Evolutionary conservation across 1,140 invertebrate genomes (phyloP), one percentile per base, ranked within the genome.

Genomic region (Zeugodacus cucurbitae): DNA sequence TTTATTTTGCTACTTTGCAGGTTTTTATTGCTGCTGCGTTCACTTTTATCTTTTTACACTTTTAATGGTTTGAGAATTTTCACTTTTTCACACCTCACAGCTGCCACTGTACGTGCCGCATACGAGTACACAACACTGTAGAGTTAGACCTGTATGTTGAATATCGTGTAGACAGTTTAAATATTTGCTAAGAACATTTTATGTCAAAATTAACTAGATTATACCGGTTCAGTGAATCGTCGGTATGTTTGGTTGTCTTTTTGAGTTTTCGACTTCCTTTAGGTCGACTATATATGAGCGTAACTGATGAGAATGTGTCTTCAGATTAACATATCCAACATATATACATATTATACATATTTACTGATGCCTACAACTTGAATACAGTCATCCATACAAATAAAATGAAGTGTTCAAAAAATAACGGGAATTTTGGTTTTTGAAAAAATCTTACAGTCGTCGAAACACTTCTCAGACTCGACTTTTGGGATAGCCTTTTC

Each of bases 131-230:
- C 14, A 7, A 7, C 48, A 54, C 48, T 54, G 48, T 54, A 54
- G 48, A 67, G 29, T 7, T 32, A 67, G 32, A 6, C 20, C 14
- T 74, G 44, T 22, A 41, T 74, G n/a, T n/a, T n/a, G 20, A 20
- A 41, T 67, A 67, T 29, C 32, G 5, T 67, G 11, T 44, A 4
- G 41, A 41, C 34, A 74, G 0, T 44, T 41, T 74, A 37, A 74
- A 74, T 74, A 74, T 74, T 74, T 74, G 34, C 32, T 44, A 74
- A 74, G 70, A 74, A 74, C 70, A 11, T 44, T 74, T 74, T 32
- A 67, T 74, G 70, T 74, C 32, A 74, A 74, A 74, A 44, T 74
- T 41, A 74, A 11, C 20, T 22, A 41, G 34, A 32, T 70, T 67
- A n/a, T 14, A 67, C 11, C 11, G 62, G 62, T 67, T 29, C 62